Conservation (phyloP, 2,888 invertebrate genomes). For the Syrphus vitripennis region DNA sequence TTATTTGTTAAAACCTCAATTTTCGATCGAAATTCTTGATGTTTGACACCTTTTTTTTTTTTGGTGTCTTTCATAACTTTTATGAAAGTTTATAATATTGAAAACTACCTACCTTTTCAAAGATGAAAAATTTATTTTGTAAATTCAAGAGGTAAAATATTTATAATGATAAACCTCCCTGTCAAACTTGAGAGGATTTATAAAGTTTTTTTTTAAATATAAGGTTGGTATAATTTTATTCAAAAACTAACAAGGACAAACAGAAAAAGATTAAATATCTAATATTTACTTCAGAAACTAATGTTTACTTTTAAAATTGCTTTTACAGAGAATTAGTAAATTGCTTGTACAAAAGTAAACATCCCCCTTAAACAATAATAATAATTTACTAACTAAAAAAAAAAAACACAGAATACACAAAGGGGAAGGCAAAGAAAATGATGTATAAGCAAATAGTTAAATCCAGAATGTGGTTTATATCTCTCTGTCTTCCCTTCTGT, state of each 20-base stretch:
- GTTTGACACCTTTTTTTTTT: not conserved
- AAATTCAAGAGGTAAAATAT: not conserved
- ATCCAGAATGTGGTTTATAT: conserved; percentile 47
- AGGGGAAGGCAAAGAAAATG: not conserved
- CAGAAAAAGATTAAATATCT: conserved; percentile 22
- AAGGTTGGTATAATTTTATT: not conserved
- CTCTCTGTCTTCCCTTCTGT: not conserved
- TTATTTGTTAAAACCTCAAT: conserved; percentile 22
- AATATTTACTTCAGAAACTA: conserved; percentile 44
- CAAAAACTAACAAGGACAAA: not conserved
- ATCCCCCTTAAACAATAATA: conserved; percentile 25
- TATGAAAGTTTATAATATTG: not conserved
- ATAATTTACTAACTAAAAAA: conserved; percentile 1
- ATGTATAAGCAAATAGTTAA: conserved; percentile 32
- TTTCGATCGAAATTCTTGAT: conserved; percentile 6
- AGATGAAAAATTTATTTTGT: not conserved
- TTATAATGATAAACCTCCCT: no score
- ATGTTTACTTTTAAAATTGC: conserved; percentile 55
- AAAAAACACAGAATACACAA: not conserved
- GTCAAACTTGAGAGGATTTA: no score
- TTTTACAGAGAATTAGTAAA: conserved; percentile 51
- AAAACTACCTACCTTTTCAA: not conserved
- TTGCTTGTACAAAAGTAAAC: conserved; percentile 32
- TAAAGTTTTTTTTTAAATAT: no score
- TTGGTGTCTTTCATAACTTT: not conserved